Conservation (phyloP, 2,797 vertebrate species). For the Chloroceryle inda region DNA sequence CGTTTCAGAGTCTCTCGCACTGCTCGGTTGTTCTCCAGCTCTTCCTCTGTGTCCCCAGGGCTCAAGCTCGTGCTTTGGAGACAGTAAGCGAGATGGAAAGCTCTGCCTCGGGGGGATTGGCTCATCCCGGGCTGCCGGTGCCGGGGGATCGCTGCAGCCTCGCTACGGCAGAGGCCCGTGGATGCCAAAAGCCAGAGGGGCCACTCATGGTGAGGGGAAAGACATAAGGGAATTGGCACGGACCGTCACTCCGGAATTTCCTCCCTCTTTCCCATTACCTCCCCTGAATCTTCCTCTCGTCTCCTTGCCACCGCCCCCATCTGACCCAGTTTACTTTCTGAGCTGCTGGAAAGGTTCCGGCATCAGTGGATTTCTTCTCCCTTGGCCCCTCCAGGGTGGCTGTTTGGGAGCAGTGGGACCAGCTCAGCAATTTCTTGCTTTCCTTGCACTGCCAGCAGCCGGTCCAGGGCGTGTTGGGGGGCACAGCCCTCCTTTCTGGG, state of each 20-base stretch:
- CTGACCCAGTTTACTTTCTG: neutral
- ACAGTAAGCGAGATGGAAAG: neutral
- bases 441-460: accelerated
- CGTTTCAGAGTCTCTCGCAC: accelerated
- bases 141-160: neutral
- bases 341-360: neutral
- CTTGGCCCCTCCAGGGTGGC: neutral
- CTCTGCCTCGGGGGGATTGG: neutral
- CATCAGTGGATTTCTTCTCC: accelerated
- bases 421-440: neutral
- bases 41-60: neutral
- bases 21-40: neutral
- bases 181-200: neutral
- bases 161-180: neutral
- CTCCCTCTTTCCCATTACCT: accelerated
- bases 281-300: neutral
- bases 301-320: neutral
- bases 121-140: accelerated
- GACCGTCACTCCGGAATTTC: neutral
- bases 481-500: neutral
- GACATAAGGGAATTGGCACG: accelerated
- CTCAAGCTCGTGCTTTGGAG: accelerated
- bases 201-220: accelerated
- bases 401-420: neutral
- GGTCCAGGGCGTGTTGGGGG: too few relatives aligned